Percentiles rank a stretch among this genome's conserved stretches.
These are phyloP conservation scores for Cistogaster globosa DNA, from an alignment of 2,888 invertebrate genomes.

Conservation along the genomic window DNA sequence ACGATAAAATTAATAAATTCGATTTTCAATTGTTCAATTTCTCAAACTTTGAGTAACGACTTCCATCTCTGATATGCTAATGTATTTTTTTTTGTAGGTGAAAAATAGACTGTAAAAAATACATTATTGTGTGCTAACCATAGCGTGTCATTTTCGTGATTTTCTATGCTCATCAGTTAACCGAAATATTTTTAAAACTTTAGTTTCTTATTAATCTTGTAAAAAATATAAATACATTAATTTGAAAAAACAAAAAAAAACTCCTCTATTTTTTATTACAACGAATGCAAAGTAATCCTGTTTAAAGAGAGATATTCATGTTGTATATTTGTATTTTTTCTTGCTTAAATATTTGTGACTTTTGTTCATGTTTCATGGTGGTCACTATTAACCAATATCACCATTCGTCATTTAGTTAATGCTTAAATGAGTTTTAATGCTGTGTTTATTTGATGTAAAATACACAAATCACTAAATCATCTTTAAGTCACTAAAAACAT, in stretches of 20 bases:
- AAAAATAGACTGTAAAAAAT: constrained; percentile 16
- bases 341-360: not conserved
- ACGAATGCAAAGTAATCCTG: not conserved
- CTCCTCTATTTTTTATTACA: not conserved
- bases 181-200: not conserved
- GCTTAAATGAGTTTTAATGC: constrained; percentile 49
- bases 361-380: constrained; percentile 48
- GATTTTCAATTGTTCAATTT: too few species aligned
- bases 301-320: not conserved
- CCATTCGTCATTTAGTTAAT: constrained; percentile 54
- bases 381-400: constrained; percentile 49
- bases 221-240: not conserved
- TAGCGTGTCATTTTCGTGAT: constrained; percentile 76
- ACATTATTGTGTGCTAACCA: constrained; percentile 11
- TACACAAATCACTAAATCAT: constrained; percentile 65
- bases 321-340: not conserved
- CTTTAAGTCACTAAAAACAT: constrained; percentile 65
- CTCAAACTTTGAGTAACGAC: not conserved
- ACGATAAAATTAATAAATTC: too few species aligned
- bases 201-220: constrained; percentile 2
- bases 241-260: not conserved
- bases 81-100: constrained; percentile 45
- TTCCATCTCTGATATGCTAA: constrained; percentile 5
- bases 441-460: constrained; percentile 50
- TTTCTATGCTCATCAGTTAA: constrained; percentile 76